Conservation (phyloP, 1,140 invertebrate genomes). For the Drosophila elegans region DNA sequence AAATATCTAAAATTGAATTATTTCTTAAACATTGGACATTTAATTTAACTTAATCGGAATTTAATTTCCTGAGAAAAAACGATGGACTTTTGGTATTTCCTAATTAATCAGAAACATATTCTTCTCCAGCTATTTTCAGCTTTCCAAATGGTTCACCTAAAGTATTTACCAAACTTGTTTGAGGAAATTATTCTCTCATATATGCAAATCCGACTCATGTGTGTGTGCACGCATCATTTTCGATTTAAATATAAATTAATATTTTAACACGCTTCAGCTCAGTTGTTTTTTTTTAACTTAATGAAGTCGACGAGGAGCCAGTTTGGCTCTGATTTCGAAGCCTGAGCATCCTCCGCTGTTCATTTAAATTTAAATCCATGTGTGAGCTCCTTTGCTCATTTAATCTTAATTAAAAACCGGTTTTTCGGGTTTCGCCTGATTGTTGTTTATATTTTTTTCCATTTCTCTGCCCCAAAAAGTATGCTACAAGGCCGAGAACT, state of each 20-base stretch:
- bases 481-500: slow-evolving; percentile 43
- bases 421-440: slow-evolving; percentile 65
- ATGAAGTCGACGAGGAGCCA: slow-evolving; percentile 61
- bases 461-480: slow-evolving; percentile 44
- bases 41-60: too few relatives aligned
- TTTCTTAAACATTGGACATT: too few relatives aligned
- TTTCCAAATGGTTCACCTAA: slow-evolving; percentile 22
- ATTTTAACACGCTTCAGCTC: slow-evolving; percentile 67
- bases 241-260: slow-evolving; percentile 79
- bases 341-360: slow-evolving; percentile 43
- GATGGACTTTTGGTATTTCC: too few relatives aligned
- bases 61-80: too few relatives aligned
- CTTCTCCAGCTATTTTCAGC: slow-evolving; percentile 6
- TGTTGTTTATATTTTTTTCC: slow-evolving; percentile 29
- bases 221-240: slow-evolving; percentile 55
- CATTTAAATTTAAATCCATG: slow-evolving; percentile 81
- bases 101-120: background rate
- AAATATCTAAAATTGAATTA: too few relatives aligned
- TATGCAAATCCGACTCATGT: slow-evolving; percentile 50
- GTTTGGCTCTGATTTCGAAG: slow-evolving; percentile 40
- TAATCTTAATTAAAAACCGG: slow-evolving; percentile 84
- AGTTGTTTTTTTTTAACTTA: slow-evolving; percentile 41
- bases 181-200: slow-evolving; percentile 30
- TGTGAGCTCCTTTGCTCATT: slow-evolving; percentile 68
- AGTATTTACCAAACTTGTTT: slow-evolving; percentile 14